phyloP scores from a whole-genome alignment of 92 coral and sea anemone species.

The Isaurus tuberculatus region DNA sequence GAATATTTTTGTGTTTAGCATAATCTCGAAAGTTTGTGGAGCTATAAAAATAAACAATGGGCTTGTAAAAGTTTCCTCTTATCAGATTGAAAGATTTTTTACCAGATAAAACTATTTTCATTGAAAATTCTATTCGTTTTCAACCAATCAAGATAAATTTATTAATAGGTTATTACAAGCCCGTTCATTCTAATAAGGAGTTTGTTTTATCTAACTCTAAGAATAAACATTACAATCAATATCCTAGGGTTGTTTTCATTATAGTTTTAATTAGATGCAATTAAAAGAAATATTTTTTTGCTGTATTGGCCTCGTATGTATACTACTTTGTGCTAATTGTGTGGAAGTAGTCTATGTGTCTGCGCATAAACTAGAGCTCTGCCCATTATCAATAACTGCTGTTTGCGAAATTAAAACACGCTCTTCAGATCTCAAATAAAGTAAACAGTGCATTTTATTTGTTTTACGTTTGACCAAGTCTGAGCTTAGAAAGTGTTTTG shows the following conservation, averaged over 20 bases:
- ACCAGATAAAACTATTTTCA: too few species aligned
- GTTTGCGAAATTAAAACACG: constrained; percentile 40
- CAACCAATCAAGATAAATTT: too few species aligned
- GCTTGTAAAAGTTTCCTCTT: too few species aligned
- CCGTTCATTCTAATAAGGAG: too few species aligned
- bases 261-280: not conserved
- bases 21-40: too few species aligned
- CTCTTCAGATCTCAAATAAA: constrained; percentile 24
- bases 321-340: constrained; percentile 1
- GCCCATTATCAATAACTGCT: constrained; percentile 32
- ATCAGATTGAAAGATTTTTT: too few species aligned
- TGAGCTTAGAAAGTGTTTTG: not conserved
- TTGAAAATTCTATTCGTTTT: too few species aligned
- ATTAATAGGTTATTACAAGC: too few species aligned
- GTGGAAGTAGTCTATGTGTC: constrained; percentile 31
- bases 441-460: constrained; percentile 29
- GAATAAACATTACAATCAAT: not conserved
- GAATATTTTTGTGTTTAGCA: too few species aligned
- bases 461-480: constrained; percentile 10
- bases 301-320: constrained; percentile 7
- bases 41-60: too few species aligned
- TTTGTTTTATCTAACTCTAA: not conserved
- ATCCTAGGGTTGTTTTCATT: constrained; percentile 11
- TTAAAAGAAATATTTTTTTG: constrained; percentile 18
- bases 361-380: not conserved